Base-by-base conservation (phyloP, 2,888 invertebrate genomes). In the Margaritifera margaritifera region DNA sequence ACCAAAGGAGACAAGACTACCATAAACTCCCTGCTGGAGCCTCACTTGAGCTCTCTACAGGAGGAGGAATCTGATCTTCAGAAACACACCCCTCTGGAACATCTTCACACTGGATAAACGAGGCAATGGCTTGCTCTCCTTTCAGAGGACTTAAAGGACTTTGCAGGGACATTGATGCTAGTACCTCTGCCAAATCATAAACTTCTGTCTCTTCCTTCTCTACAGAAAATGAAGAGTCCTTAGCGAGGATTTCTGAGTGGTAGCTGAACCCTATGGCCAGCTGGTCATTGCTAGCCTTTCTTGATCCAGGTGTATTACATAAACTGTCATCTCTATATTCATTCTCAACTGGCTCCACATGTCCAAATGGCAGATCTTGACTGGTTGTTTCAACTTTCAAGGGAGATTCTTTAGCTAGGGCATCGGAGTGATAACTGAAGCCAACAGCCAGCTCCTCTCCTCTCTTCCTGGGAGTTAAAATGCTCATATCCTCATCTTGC, bases 371-470 rank as follows among this genome's bases (percentile, higher is more conserved):
- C 42, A 42, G 42, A 42, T 42, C 42, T 42, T 42, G 11, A 15
- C 15, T 15, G 15, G 42, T 42, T 3, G 42, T 15, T 42, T 42
- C 42, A 2, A 72, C 62, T 25, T 74, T 77, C 53, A 62, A 70
- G 4, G 74, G 77, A 42, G 42, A 77, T 31, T 77, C 61, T 58
- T 77, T 70, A 2, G 72, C 69, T 6, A 77, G 66, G n/a, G 71
- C 57, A 31, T 74, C 71, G 6, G 74, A 68, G 50, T 71, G 70
- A 53, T 72, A 77, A 50, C 72, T 77, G 57, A 77, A 77, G 11
- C 77, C 77, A 20, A 77, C 53, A 11, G 77, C 77, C 20, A 77
- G 67, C 68, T 77, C 72, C 6, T 77, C 74, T 6, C 69, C 72
- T 22, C 72, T 53, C 50, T 66, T 59, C 19, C 72, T 58, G 2